phyloP scores from a whole-genome alignment of 2,888 invertebrate genomes.

The Anticlea derivata region DNA sequence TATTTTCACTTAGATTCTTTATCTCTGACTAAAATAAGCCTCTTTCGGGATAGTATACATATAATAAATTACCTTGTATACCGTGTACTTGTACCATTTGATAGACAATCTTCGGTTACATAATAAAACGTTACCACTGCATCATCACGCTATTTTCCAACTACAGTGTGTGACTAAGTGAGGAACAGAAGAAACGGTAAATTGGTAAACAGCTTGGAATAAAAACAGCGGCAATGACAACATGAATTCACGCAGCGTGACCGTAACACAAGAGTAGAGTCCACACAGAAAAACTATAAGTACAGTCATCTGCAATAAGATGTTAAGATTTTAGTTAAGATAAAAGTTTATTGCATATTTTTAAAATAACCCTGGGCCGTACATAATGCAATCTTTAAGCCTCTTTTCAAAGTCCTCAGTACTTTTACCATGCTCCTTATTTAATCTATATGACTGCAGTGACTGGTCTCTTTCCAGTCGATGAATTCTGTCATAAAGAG shows the following conservation, averaged over 20 bases:
- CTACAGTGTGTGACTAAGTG: conserved; percentile 21
- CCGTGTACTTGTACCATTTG: no score
- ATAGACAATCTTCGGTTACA: conserved; percentile 4
- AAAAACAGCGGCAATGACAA: conserved; percentile 18
- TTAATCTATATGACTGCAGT: conserved; percentile 83
- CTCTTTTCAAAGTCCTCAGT: conserved; percentile 83
- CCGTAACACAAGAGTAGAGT: conserved; percentile 12
- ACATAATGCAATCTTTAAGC: no score
- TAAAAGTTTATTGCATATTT: no score
- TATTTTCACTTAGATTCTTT: no score
- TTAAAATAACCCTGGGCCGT: no score
- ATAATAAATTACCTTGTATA: no score
- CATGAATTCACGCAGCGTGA: conserved; percentile 27
- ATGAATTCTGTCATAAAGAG: conserved; percentile 87
- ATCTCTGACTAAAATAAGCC: no score
- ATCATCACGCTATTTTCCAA: conserved; percentile 4
- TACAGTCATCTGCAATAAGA: no score
- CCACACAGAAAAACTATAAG: background rate
- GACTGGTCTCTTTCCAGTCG: conserved; percentile 89
- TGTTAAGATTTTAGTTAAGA: no score
- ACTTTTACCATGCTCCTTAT: conserved; percentile 84
- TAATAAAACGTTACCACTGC: conserved; percentile 1
- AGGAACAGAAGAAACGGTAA: conserved; percentile 14
- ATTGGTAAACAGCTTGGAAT: conserved; percentile 13
- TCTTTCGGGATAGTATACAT: no score